These are phyloP conservation scores for Dissostichus mawsoni DNA, from an alignment of 2,113 vertebrate species.

Conservation along the genomic window DNA sequence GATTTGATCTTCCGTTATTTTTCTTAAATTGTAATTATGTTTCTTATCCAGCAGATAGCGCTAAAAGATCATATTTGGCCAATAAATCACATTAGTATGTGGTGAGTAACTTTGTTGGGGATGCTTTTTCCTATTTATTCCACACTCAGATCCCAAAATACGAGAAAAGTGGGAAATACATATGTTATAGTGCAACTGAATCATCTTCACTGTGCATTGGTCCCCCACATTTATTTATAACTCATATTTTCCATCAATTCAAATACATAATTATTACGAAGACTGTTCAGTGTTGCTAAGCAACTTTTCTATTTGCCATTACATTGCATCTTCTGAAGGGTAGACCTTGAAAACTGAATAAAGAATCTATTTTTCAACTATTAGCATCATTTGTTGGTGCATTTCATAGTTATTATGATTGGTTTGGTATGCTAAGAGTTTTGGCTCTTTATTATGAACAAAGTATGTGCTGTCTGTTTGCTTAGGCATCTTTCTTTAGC, in stretches of 20 bases:
- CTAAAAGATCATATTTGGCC: background rate
- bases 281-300: background rate
- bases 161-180: background rate
- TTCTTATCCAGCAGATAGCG: conserved; percentile 33
- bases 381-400: too few relatives aligned
- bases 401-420: background rate
- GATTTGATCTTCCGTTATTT: background rate
- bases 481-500: background rate
- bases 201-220: background rate
- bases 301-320: conserved; percentile 2
- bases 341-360: background rate
- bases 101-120: background rate
- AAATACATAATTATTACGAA: background rate
- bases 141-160: background rate
- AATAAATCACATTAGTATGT: background rate
- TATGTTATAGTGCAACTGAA: background rate
- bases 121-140: background rate
- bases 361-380: background rate
- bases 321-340: background rate
- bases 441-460: conserved; percentile 3
- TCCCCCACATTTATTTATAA: background rate
- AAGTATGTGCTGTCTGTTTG: background rate
- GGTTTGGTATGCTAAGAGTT: background rate
- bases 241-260: background rate
- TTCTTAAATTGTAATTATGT: background rate